Evolutionary conservation across 2,888 invertebrate species (phyloP), one percentile per base, ranked within the genome.

Genomic region (Esperia sulphurella): DNA sequence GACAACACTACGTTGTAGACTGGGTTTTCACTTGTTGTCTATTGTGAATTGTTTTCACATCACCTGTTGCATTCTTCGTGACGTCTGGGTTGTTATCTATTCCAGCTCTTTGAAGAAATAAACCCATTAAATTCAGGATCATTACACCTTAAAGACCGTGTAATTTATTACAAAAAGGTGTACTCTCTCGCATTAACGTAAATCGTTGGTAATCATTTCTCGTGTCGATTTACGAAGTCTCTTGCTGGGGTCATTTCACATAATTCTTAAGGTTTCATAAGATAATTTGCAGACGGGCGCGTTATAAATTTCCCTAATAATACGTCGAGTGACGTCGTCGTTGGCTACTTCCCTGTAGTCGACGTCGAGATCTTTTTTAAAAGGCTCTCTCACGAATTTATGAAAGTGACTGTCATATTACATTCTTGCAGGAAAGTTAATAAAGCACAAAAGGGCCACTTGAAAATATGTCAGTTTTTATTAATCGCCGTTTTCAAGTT

Each of bases 341-440:
- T 21, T 10, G 14, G 43, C 43, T 33, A 14, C 43, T 14, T 12
- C 14, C 39, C 39, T 39, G 8, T 10, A 39, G 14, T 8, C 13
- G n/a, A 8, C 57, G 55, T 48, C 56, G 60, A 57, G 64, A 68
- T 63, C 65, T 71, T 61, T 60, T 59, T 58, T 56, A 58, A 63
- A 60, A 65, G 53, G 55, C 56, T 51, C 59, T 47, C 37, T 50
- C 35, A 7, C n/a, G 59, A 82, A 81, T 79, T 83, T 82, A 83
- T 72, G 73, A 61, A 67, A 77, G 75, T 68, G 68, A 73, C 75
- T 79, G 77, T 83, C 80, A 81, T 77, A 81, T 83, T 79, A 79
- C 75, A 71, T 72, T 72, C 71, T 63, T 63, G 52, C 52, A 33
- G 53, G 58, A 55, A 65, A 64, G 72, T 75, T 76, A 76, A 79